Conservation (phyloP, 1,140 invertebrate species). For the Lysiphlebus fabarum region DNA sequence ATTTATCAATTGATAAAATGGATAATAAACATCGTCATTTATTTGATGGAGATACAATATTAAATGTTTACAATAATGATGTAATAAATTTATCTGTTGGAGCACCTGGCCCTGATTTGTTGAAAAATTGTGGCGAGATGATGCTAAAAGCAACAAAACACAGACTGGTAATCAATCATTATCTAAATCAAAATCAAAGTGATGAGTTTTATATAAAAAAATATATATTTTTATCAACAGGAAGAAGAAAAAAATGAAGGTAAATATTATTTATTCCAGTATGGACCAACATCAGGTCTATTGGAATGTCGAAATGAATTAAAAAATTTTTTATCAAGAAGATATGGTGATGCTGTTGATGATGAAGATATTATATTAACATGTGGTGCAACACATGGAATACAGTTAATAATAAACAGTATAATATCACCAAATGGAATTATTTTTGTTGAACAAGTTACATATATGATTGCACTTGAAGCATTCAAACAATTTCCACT, state of each 20-base stretch:
- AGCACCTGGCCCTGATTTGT: conserved; percentile 57
- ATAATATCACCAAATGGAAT: conserved; percentile 59
- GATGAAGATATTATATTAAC: conserved; percentile 63
- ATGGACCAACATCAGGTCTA: conserved; percentile 55
- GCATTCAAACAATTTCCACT: conserved; percentile 59
- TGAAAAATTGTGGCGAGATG: conserved; percentile 51
- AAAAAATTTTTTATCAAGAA: conserved; percentile 52
- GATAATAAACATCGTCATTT: conserved; percentile 53
- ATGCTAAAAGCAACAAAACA: conserved; percentile 53
- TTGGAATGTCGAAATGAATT: conserved; percentile 57
- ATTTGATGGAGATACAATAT: conserved; percentile 50
- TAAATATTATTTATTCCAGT: conserved; percentile 58
- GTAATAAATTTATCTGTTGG: conserved; percentile 57
- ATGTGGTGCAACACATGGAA: conserved; percentile 63
- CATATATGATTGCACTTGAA: conserved; percentile 65
- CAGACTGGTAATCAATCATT: conserved; percentile 48
- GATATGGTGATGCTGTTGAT: conserved; percentile 50
- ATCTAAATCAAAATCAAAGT: neutral
- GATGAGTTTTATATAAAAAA: conserved; percentile 2
- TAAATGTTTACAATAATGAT: conserved; percentile 55
- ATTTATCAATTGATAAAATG: conserved; percentile 26
- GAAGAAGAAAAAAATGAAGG: conserved; percentile 50
- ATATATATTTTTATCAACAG: conserved; percentile 33
- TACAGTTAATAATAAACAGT: conserved; percentile 59
- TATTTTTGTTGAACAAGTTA: conserved; percentile 68